phyloP scores from a whole-genome alignment of 2,113 vertebrate genomes.

The Nipponia nippon region DNA sequence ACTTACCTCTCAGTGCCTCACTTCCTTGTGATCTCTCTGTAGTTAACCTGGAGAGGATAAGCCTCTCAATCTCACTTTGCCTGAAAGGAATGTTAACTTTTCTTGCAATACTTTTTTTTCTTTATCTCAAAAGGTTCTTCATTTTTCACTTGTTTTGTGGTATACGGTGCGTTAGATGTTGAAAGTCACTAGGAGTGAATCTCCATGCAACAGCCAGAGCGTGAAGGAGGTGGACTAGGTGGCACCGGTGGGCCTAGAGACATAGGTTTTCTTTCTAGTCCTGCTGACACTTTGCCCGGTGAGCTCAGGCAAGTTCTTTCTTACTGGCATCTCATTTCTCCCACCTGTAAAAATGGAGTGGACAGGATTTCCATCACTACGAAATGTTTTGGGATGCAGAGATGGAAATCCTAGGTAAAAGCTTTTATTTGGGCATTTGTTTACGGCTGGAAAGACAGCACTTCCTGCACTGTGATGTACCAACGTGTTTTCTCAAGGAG shows the following conservation, averaged over 20 bases:
- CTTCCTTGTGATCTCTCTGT: not conserved
- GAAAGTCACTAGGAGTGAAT: not conserved
- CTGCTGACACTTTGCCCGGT: accelerated
- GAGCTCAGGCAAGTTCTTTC: not conserved
- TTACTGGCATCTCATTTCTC: not conserved
- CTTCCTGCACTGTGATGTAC: not conserved
- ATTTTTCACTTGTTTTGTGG: not conserved
- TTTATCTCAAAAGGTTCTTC: not conserved
- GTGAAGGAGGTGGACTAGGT: not conserved
- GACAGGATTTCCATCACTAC: not conserved
- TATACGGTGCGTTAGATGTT: not conserved
- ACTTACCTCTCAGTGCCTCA: not conserved
- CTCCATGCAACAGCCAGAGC: not conserved
- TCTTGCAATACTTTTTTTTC: not conserved
- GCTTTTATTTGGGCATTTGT: not conserved
- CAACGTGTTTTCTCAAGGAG: not conserved
- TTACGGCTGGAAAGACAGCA: not conserved
- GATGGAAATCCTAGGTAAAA: not conserved
- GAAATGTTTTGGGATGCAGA: not conserved
- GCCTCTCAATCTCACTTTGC: not conserved
- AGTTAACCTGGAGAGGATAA: not conserved
- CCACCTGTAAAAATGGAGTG: not conserved
- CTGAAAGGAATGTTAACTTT: not conserved
- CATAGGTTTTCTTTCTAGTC: not conserved
- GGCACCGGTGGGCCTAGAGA: not conserved